phyloP scores from a whole-genome alignment of 1,140 invertebrate genomes.

The Hirudo medicinalis region DNA sequence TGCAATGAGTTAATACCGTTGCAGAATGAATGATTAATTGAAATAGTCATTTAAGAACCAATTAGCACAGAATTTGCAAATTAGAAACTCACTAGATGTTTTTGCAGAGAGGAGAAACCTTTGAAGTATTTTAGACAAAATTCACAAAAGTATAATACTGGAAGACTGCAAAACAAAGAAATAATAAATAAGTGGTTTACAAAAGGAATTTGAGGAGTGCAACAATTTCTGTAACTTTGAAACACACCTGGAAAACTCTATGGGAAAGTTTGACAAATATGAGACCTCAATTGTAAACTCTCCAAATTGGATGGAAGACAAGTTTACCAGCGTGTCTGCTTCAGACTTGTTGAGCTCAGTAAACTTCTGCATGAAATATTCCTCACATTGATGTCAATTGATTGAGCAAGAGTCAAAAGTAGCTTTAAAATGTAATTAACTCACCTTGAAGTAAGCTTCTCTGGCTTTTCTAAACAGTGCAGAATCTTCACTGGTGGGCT shows the following conservation, averaged over 20 bases:
- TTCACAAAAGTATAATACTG: conserved; percentile 15
- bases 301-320: conserved; percentile 6
- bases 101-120: neutral
- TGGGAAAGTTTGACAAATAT: conserved; percentile 1
- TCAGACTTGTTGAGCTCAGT: neutral
- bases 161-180: conserved; percentile 12
- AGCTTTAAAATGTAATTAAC: neutral
- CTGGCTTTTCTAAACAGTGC: neutral
- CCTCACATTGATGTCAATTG: neutral
- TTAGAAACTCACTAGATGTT: conserved; percentile 8
- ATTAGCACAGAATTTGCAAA: neutral
- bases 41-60: neutral
- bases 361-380: neutral
- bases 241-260: neutral
- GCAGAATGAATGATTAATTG: neutral
- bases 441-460: conserved; percentile 3
- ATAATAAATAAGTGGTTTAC: neutral
- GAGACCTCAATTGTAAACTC: neutral
- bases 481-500: neutral
- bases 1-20: neutral
- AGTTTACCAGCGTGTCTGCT: neutral
- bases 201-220: no score
- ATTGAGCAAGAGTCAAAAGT: neutral
- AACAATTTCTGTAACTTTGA: neutral
- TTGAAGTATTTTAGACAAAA: conserved; percentile 17